These are phyloP conservation scores for Euplagia quadripunctaria DNA, from an alignment of 2,888 invertebrate genomes.

Conservation along the genomic window DNA sequence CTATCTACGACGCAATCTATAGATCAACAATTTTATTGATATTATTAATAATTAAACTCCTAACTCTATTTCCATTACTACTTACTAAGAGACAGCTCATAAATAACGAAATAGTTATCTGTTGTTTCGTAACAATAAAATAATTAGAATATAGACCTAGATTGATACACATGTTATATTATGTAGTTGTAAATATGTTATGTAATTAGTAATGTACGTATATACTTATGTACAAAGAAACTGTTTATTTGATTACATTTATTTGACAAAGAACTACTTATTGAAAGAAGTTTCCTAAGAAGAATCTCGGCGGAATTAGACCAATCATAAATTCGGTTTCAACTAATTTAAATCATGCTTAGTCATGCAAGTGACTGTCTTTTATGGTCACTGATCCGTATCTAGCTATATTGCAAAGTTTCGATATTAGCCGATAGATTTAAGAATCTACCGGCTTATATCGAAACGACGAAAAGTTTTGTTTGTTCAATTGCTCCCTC, in stretches of 20 bases:
- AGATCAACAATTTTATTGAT: neutral
- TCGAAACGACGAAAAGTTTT: too few relatives aligned
- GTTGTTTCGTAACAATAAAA: slow-evolving; percentile 7
- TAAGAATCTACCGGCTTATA: too few relatives aligned
- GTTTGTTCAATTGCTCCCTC: too few relatives aligned
- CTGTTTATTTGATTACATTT: too few relatives aligned
- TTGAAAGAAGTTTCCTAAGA: too few relatives aligned
- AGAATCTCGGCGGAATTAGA: too few relatives aligned
- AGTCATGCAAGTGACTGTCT: too few relatives aligned
- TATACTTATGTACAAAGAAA: too few relatives aligned
- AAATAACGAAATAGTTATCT: slow-evolving; percentile 2
- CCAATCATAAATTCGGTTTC: too few relatives aligned
- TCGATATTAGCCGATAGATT: neutral
- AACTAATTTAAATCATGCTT: neutral
- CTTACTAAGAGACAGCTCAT: neutral
- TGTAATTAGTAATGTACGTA: neutral
- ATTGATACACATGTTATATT: neutral
- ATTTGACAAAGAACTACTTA: too few relatives aligned
- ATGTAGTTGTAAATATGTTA: neutral
- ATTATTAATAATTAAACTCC: neutral
- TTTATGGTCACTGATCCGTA: too few relatives aligned
- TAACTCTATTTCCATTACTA: neutral
- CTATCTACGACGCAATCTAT: neutral
- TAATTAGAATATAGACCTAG: neutral
- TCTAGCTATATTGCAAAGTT: too few relatives aligned